Conservation (phyloP, 2,888 invertebrate genomes). For the Hecatera dysodea region DNA sequence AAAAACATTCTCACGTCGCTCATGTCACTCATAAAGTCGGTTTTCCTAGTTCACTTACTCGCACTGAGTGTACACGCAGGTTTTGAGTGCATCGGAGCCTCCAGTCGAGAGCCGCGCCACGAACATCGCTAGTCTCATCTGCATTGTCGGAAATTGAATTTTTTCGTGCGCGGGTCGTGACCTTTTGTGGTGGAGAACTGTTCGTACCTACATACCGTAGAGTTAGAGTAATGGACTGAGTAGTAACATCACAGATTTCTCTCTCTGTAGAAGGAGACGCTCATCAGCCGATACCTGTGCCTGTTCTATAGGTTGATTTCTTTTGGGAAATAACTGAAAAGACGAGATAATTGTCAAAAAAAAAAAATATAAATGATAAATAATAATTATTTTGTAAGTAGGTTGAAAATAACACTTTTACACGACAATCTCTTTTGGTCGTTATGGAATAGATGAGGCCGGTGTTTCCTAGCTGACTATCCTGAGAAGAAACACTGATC, state of each 20-base stretch:
- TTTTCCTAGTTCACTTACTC: neutral
- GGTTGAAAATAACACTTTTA: no score
- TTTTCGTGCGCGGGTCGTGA: constrained; percentile 39
- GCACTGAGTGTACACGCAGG: neutral
- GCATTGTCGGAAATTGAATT: constrained; percentile 58
- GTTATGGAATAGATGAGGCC: no score
- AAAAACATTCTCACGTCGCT: neutral
- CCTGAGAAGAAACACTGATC: no score
- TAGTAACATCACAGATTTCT: neutral
- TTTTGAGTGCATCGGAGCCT: constrained; percentile 42
- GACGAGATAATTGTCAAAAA: no score
- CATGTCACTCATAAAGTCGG: neutral
- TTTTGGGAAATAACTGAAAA: no score
- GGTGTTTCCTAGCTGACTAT: no score
- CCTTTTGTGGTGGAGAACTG: constrained; percentile 22
- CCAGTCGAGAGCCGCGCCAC: constrained; percentile 16
- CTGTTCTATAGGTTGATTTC: neutral
- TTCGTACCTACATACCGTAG: neutral
- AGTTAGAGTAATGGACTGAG: neutral
- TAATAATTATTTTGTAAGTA: no score
- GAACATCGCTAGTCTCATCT: constrained; percentile 40
- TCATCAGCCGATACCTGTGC: neutral
- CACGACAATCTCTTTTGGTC: no score
- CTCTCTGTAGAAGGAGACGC: neutral
- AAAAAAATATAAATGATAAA: no score